Evolutionary conservation across 2,113 vertebrate species (phyloP).

Genomic region (Chaenocephalus aceratus): DNA sequence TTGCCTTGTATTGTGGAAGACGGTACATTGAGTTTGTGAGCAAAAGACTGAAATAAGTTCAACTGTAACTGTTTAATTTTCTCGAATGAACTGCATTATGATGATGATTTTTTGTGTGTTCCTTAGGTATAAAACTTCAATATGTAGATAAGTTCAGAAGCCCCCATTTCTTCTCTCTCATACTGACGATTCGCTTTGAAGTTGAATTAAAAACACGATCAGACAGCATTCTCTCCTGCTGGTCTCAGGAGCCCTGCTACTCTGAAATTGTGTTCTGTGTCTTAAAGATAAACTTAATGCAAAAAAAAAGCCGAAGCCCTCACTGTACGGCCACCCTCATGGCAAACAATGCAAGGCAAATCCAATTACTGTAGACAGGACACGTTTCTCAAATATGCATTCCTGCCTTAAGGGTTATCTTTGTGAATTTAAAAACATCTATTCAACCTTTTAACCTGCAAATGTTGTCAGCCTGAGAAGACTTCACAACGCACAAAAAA

Average conservation of each 20-base stretch:
- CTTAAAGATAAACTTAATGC: conserved; percentile 82
- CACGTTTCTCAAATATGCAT: conserved; percentile 79
- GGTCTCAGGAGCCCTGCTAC: conserved; percentile 69
- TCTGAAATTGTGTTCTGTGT: conserved; percentile 77
- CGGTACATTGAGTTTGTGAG: conserved; percentile 8
- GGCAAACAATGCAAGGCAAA: conserved; percentile 78
- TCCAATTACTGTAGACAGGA: conserved; percentile 79
- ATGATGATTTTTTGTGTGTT: conserved; percentile 39
- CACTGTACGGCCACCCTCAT: conserved; percentile 69
- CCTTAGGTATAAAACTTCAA: conserved; percentile 60
- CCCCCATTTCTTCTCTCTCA: conserved; percentile 38
- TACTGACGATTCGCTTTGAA: conserved; percentile 64
- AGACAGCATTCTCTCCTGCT: conserved; percentile 66
- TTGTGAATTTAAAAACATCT: conserved; percentile 74
- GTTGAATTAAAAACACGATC: conserved; percentile 74
- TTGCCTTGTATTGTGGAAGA: conserved; percentile 17
- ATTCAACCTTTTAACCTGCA: conserved; percentile 74
- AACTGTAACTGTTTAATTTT: conserved; percentile 16
- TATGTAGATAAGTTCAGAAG: conserved; percentile 63
- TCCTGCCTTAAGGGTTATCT: conserved; percentile 78
- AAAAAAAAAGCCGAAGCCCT: conserved; percentile 67
- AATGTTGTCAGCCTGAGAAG: conserved; percentile 66
- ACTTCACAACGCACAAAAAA: conserved; percentile 53
- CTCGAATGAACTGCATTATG: conserved; percentile 30
- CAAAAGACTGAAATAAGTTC: conserved; percentile 25